A percentile compares a stretch with the other conserved stretches of the same genome.
These are phyloP conservation scores for Penaeus monodon DNA, from an alignment of 2,888 invertebrate genomes.

Conservation along the genomic window DNA sequence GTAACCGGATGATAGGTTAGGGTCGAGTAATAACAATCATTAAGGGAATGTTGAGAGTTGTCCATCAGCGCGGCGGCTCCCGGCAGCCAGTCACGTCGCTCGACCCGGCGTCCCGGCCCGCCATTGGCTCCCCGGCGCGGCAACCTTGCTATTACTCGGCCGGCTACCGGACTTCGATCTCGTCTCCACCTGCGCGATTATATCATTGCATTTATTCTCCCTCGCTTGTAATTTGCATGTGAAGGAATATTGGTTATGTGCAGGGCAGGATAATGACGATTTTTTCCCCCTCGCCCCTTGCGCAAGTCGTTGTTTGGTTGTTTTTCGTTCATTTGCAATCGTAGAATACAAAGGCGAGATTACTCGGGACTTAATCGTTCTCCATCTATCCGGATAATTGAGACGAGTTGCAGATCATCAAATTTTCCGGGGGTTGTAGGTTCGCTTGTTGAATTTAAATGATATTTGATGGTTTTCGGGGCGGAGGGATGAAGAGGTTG, in stretches of 20 bases:
- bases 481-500: too few species aligned
- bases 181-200: not conserved
- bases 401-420: too few species aligned
- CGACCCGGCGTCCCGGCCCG: conserved; percentile 23
- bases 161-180: too few species aligned
- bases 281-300: not conserved
- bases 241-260: conserved; percentile 3
- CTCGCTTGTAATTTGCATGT: conserved; percentile 12
- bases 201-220: not conserved
- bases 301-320: too few species aligned
- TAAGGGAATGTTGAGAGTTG: conserved; percentile 34
- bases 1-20: conserved; percentile 25
- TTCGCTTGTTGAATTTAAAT: too few species aligned
- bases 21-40: conserved; percentile 52
- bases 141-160: too few species aligned
- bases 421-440: too few species aligned
- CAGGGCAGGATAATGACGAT: not conserved
- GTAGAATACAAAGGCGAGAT: too few species aligned
- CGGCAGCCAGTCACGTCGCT: conserved; percentile 40
- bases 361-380: too few species aligned
- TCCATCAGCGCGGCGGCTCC: conserved; percentile 35
- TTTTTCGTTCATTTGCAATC: too few species aligned
- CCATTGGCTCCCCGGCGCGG: conserved; percentile 16
- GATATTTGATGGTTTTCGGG: too few species aligned
- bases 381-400: too few species aligned